These are phyloP conservation scores for Girardinichthys multiradiatus DNA, from an alignment of 2,113 vertebrate species.

Conservation along the genomic window DNA sequence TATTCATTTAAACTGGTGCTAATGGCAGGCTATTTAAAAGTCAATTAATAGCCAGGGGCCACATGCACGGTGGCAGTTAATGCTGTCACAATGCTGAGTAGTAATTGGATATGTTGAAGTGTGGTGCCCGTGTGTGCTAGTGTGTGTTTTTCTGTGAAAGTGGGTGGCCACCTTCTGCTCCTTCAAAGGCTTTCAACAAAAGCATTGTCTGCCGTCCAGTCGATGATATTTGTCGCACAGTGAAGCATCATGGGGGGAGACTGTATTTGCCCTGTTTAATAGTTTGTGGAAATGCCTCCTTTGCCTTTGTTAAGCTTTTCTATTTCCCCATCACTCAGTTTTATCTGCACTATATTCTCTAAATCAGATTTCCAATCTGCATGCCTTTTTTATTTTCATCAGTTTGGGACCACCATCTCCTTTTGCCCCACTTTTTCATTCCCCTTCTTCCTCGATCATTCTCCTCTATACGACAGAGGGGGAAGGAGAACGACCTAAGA, in stretches of 20 bases:
- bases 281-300: constrained; percentile 5
- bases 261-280: constrained; percentile 1
- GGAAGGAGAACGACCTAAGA: constrained; percentile 43
- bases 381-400: constrained; percentile 39
- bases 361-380: constrained; percentile 18
- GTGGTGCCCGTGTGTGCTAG: constrained; percentile 21
- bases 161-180: constrained; percentile 33
- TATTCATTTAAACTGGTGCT: constrained; percentile 73
- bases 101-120: constrained; percentile 67
- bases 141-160: constrained; percentile 35
- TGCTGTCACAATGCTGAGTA: constrained; percentile 65
- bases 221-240: constrained; percentile 8
- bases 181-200: constrained; percentile 14
- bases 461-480: constrained; percentile 27
- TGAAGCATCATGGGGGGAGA: constrained; percentile 13
- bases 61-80: constrained; percentile 71
- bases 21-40: constrained; percentile 75
- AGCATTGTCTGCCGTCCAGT: background rate
- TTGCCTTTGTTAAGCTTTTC: constrained; percentile 4
- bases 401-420: constrained; percentile 33
- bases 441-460: constrained; percentile 38
- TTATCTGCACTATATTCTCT: constrained; percentile 7
- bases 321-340: background rate
- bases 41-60: constrained; percentile 72
- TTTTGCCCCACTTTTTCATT: constrained; percentile 48